These are phyloP conservation scores for Sylvia borin DNA, from an alignment of 2,797 vertebrate species.

Conservation along the genomic window DNA sequence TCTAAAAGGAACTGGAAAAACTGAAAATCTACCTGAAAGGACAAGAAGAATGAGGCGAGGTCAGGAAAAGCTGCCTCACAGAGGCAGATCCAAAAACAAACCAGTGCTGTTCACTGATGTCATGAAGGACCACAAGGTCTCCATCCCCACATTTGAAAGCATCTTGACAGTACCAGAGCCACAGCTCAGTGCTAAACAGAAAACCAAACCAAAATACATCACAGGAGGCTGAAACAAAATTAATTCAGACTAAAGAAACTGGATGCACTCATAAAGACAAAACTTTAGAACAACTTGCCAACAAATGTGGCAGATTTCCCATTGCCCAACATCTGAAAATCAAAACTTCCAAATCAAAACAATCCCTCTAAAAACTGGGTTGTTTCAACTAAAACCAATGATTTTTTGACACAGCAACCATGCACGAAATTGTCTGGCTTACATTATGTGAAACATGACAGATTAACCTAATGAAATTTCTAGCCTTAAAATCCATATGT, in stretches of 20 bases:
- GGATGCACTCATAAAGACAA: neutral
- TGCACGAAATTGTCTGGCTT: constrained; percentile 36
- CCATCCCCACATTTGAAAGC: neutral
- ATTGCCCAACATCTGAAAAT: constrained; percentile 11
- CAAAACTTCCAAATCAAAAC: constrained; percentile 36
- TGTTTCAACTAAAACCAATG: constrained; percentile 24
- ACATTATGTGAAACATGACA: neutral
- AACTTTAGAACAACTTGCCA: constrained; percentile 14
- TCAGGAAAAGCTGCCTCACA: neutral
- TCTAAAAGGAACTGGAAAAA: neutral
- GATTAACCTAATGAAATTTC: constrained; percentile 11
- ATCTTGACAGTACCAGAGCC: neutral
- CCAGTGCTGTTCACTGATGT: neutral
- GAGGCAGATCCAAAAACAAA: neutral
- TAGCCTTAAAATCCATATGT: constrained; percentile 21
- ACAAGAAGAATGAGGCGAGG: neutral
- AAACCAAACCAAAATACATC: constrained; percentile 18
- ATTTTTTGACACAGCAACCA: constrained; percentile 22
- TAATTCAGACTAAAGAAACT: neutral
- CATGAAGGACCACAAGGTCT: neutral
- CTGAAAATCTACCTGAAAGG: neutral
- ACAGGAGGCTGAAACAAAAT: neutral
- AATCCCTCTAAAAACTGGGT: neutral
- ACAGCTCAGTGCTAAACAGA: neutral
- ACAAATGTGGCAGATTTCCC: neutral